phyloP scores from a whole-genome alignment of 2,888 invertebrate species.

The Eupsilia transversa region DNA sequence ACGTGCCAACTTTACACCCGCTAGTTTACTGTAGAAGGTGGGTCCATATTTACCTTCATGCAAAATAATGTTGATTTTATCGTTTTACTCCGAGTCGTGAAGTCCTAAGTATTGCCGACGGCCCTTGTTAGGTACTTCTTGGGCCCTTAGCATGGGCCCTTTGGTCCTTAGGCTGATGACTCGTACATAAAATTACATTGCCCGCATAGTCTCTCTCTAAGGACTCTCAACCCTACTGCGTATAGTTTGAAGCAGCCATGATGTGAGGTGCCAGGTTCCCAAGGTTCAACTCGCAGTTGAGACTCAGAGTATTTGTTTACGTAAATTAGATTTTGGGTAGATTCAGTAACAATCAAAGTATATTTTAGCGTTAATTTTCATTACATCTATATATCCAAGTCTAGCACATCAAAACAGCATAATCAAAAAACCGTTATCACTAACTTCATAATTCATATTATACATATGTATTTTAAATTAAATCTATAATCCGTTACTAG shows the following conservation, averaged over 20 bases:
- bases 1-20: constrained; percentile 21
- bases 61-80: constrained; percentile 15
- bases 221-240: not conserved
- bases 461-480: constrained; percentile 11
- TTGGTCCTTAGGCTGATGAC: not conserved
- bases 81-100: constrained; percentile 4
- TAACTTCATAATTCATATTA: not conserved
- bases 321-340: not conserved
- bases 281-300: not conserved
- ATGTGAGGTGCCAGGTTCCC: not conserved
- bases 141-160: not conserved
- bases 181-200: not conserved
- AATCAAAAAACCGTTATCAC: constrained; percentile 19
- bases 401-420: not conserved
- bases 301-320: not conserved
- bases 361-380: not conserved
- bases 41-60: constrained; percentile 33
- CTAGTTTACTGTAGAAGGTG: constrained; percentile 13
- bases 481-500: constrained; percentile 21
- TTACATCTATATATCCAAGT: not conserved
- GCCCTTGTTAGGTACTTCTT: constrained; percentile 8
- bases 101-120: not conserved
- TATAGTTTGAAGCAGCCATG: not conserved
- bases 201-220: not conserved
- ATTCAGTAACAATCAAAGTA: not conserved